These are phyloP conservation scores for Sphyrna mokarran DNA, from an alignment of 2,113 vertebrate species.

Conservation along the genomic window DNA sequence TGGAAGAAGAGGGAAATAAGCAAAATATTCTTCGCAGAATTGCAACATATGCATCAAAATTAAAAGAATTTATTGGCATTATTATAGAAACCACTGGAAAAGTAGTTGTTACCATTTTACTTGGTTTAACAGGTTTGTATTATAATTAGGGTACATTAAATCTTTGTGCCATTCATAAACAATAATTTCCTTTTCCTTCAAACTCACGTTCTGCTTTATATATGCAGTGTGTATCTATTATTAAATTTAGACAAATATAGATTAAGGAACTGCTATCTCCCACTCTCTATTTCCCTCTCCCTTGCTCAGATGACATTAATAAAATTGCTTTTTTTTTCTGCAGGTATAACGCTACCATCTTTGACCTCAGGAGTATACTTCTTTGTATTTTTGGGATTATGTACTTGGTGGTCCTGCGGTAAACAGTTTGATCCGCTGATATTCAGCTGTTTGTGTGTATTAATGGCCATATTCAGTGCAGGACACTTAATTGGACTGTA, in stretches of 20 bases:
- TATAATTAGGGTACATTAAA: neutral
- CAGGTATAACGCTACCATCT: constrained; percentile 92
- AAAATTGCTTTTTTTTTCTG: constrained; percentile 38
- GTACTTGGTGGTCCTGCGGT: constrained; percentile 97
- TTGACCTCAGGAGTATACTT: constrained; percentile 92
- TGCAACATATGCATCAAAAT: constrained; percentile 71
- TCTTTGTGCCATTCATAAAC: neutral
- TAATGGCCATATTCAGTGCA: constrained; percentile 93
- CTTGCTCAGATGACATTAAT: constrained; percentile 39
- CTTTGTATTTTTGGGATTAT: constrained; percentile 88
- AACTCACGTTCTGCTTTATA: neutral
- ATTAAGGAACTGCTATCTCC: constrained; percentile 33
- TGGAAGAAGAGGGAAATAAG: constrained; percentile 66
- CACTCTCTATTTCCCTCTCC: constrained; percentile 42
- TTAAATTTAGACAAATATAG: neutral
- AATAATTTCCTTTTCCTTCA: neutral
- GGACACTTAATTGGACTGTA: constrained; percentile 92
- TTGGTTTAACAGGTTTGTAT: constrained; percentile 81
- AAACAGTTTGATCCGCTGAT: constrained; percentile 82
- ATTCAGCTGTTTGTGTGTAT: constrained; percentile 95
- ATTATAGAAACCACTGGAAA: constrained; percentile 92
- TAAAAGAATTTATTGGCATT: constrained; percentile 89
- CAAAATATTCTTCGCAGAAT: constrained; percentile 77
- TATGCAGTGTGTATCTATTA: neutral
- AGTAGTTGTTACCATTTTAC: constrained; percentile 86